Percentiles rank a stretch among this genome's conserved stretches.
Conservation (phyloP, 2,888 invertebrate genomes). For the Hofmannophila pseudospretella region DNA sequence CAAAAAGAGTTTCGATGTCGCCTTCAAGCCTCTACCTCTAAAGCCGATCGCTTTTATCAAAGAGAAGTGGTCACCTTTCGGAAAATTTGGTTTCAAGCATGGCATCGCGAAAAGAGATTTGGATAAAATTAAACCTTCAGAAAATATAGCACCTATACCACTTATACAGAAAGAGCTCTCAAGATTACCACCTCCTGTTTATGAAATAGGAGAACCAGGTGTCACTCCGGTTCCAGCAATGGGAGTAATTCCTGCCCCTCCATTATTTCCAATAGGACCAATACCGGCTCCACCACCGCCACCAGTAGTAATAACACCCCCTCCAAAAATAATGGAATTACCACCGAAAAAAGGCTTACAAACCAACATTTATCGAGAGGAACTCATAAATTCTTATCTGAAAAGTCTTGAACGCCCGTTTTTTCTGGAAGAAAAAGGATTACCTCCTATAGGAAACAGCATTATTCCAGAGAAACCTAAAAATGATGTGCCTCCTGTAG, state of each 20-base stretch:
- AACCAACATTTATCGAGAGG: conserved; percentile 25
- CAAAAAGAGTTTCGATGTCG: conserved; percentile 39
- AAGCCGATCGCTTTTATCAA: conserved; percentile 38
- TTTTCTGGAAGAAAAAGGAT: conserved; percentile 6
- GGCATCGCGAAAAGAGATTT: conserved; percentile 27
- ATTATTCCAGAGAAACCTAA: conserved; percentile 9
- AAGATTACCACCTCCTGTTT: conserved; percentile 2
- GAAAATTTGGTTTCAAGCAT: conserved; percentile 33
- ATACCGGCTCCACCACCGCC: conserved; percentile 9
- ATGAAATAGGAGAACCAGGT: background rate
- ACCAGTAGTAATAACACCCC: conserved; percentile 18
- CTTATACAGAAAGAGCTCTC: background rate
- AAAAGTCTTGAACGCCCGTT: conserved; percentile 13
- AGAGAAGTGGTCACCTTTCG: conserved; percentile 47
- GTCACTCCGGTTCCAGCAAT: background rate
- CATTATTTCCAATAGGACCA: conserved; percentile 6
- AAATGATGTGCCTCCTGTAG: conserved; percentile 1
- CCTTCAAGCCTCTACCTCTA: conserved; percentile 33
- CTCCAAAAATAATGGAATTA: conserved; percentile 6
- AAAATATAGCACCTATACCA: background rate
- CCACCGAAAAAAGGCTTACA: conserved; percentile 13
- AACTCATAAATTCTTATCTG: conserved; percentile 22
- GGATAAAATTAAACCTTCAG: conserved; percentile 5
- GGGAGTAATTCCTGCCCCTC: background rate
- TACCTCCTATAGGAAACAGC: conserved; percentile 10